phyloP scores from a whole-genome alignment of 2,113 vertebrate genomes.

The Jaculus jaculus region DNA sequence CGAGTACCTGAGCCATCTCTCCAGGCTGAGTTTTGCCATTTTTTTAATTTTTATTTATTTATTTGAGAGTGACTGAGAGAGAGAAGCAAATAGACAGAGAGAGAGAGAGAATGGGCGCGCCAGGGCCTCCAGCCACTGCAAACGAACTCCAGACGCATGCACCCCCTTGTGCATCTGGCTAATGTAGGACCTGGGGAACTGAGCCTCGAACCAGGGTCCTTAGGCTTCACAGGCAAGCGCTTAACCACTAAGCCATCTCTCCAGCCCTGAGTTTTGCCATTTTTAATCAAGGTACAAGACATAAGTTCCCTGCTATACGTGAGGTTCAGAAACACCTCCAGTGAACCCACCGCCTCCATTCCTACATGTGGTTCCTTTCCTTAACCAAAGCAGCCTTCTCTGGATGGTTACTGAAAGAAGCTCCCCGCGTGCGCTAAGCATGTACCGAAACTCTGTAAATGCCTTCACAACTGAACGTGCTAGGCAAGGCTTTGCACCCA shows the following conservation, averaged over 20 bases:
- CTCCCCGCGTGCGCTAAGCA: neutral
- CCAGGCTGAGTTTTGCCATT: neutral
- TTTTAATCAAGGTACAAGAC: neutral
- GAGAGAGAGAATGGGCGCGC: too few species aligned
- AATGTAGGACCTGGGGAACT: too few species aligned
- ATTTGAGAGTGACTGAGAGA: too few species aligned
- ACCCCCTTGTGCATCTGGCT: too few species aligned
- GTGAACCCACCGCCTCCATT: neutral
- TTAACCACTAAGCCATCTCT: too few species aligned
- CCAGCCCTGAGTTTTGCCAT: neutral
- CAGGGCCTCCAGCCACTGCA: too few species aligned
- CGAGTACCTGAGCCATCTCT: too few species aligned
- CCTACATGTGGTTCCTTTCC: neutral
- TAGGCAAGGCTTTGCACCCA: neutral
- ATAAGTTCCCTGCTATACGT: neutral
- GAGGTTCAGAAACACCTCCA: neutral
- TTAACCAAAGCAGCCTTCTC: conserved; percentile 21
- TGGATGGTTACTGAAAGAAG: neutral
- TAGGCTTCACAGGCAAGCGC: too few species aligned
- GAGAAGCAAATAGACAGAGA: too few species aligned
- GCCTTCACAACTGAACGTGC: neutral
- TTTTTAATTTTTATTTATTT: too few species aligned
- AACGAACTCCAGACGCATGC: too few species aligned
- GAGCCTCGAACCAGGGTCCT: too few species aligned
- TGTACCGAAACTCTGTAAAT: neutral